Evolutionary conservation across 2,888 invertebrate genomes (phyloP).

Genomic region (Dione vanillae): DNA sequence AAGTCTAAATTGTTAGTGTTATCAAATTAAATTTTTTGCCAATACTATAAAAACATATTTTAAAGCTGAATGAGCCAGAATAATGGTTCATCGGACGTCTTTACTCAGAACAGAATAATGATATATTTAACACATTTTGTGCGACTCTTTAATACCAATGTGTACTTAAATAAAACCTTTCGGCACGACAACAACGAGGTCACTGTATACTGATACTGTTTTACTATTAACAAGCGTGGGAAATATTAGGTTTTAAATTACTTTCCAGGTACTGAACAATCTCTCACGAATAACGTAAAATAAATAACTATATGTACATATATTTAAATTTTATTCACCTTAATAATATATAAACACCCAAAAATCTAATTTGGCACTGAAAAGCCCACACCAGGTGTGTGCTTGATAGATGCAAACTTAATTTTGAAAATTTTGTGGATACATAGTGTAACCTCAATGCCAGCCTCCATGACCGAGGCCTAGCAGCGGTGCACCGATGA

Average conservation of each 20-base stretch:
- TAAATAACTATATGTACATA: not conserved
- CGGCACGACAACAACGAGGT: slow-evolving; percentile 13
- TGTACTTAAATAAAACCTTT: slow-evolving; percentile 7
- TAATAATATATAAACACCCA: slow-evolving; percentile 45
- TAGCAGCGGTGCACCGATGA: slow-evolving; percentile 48
- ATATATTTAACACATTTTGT: no score
- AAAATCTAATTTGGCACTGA: slow-evolving; percentile 65
- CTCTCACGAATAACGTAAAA: not conserved
- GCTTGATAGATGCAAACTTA: slow-evolving; percentile 8
- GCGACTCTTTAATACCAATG: no score
- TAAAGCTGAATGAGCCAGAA: no score
- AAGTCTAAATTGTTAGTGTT: no score
- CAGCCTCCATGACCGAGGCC: slow-evolving; percentile 68
- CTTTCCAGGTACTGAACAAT: not conserved
- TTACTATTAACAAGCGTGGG: not conserved
- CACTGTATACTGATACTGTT: not conserved
- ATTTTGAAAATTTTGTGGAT: slow-evolving; percentile 18
- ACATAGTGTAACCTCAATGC: slow-evolving; percentile 53
- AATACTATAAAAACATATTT: no score
- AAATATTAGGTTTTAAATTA: not conserved
- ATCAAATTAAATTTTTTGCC: no score
- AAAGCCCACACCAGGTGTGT: slow-evolving; percentile 35
- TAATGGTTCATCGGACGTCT: no score
- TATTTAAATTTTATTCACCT: slow-evolving; percentile 47
- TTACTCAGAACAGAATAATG: no score